Conservation (phyloP, 2,888 invertebrate genomes). For the Eledone cirrhosa region DNA sequence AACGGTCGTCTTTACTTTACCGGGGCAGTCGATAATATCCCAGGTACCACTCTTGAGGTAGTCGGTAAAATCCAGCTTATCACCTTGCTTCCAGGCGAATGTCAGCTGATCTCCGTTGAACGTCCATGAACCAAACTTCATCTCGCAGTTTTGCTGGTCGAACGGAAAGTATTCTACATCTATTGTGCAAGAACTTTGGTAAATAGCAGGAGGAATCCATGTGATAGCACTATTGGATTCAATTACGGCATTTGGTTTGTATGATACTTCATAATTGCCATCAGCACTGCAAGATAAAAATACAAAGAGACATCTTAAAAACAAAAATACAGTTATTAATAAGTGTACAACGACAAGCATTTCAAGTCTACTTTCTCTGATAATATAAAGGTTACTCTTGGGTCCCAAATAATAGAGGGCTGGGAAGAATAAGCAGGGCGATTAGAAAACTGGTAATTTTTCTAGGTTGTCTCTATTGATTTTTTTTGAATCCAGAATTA, state of each 20-base stretch:
- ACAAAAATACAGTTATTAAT: too few relatives aligned
- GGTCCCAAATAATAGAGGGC: too few relatives aligned
- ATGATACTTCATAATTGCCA: constrained; percentile 99
- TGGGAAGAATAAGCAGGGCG: too few relatives aligned
- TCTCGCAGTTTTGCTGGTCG: constrained; percentile 98
- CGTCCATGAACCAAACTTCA: constrained; percentile 88
- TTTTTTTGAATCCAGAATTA: too few relatives aligned
- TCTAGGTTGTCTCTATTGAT: too few relatives aligned
- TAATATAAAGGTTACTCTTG: too few relatives aligned
- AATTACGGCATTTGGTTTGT: constrained; percentile 97
- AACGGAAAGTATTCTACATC: constrained; percentile 99
- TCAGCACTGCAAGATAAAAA: constrained; percentile 81
- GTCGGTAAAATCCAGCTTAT: constrained; percentile 63
- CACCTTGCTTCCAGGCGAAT: constrained; percentile 59
- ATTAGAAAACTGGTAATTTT: too few relatives aligned
- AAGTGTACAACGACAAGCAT: too few relatives aligned
- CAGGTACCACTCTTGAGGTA: constrained; percentile 66
- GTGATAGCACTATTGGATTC: constrained; percentile 94
- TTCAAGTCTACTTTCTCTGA: too few relatives aligned
- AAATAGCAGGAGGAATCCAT: constrained; percentile 99
- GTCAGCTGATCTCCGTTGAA: constrained; percentile 62
- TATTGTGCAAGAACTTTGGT: constrained; percentile 98
- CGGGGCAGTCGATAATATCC: constrained; percentile 65
- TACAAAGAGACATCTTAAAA: too few relatives aligned
- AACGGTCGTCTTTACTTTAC: constrained; percentile 47